Base-by-base conservation (phyloP, 2,888 invertebrate species). In the Osmoderma eremita region DNA sequence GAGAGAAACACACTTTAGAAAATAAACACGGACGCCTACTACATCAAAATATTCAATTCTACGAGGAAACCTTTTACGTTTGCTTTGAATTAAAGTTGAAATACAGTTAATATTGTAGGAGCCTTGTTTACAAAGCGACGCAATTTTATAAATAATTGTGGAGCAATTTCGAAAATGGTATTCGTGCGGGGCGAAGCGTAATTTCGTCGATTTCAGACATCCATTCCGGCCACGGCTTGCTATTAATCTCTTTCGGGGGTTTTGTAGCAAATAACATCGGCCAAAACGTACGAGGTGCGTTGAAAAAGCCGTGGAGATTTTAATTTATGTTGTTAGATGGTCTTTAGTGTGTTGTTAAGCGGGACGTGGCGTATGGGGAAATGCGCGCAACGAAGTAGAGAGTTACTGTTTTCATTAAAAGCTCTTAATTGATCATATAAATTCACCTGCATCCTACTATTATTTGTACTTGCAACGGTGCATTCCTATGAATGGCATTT, bases 41-140 rank as follows among this genome's bases (percentile, higher is more conserved):
- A 53, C 53, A 53, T 53, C 53, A 53, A 53, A 53, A 53, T 53
- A 53, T 53, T 53, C 53, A 53, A 53, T 53, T 53, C 53, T 53
- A 53, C 53, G 53, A 53, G 53, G 53, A 53, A 53, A 53, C 53
- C 53, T 53, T 53, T 53, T 53, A 53, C 53, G 53, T 53, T 53
- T 53, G 53, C 53, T 53, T 53, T 53, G 53, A 53, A 53, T 53
- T 53, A 53, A 36, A 53, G 53, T 36, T 53, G 63, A 64, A 64
- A 64, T 64, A 51, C 63, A 53, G 63, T 64, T 64, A 64, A 64
- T 42, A 51, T 53, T 64, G 51, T 64, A 51, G 53, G 30, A 54
- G 42, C 54, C 42, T 54, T 65, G 64, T 65, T 65, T 65, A 65
- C 53, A 53, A 53, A 53, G 53, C 53, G 53, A 53, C 17, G 53